Evolutionary conservation across 1,140 invertebrate species (phyloP), one percentile per base, ranked within the genome.

Genomic region (Metaphire vulgaris): DNA sequence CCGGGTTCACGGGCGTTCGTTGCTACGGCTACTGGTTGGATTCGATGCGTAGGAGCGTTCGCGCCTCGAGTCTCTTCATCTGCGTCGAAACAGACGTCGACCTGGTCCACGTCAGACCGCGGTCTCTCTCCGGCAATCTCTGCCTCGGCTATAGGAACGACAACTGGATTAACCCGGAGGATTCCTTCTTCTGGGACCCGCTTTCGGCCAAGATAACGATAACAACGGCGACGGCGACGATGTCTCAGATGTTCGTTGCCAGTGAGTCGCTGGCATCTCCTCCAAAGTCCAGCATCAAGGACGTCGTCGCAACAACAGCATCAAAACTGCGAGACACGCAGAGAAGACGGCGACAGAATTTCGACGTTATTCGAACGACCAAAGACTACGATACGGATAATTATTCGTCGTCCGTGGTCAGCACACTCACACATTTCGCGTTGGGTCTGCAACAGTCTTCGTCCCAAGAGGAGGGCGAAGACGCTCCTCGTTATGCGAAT

Each of bases 171-270:
- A 73, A 73, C 34, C 72, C 72, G 0, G 72, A 73, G 72, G 72
- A 73, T 41, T 73, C 72, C 1, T 73, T 73, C 26, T 73, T 41
- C 72, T 73, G 33, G 30, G 72, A 73, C 34, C 72, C 72, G 33
- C 28, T 73, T 16, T 41, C 33, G 12, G 32, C 34, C n/a, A 34
- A 73, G 14, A 34, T 73, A 26, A 34, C 32, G 33, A 64, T 41
- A 6, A 26, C 33, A 0, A 41, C n/a, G 0, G n/a, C n/a, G n/a
- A 41, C 26, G 32, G 1, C 33, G 2, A 32, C 28, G 1, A 71
- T 26, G 26, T 32, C 26, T 29, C 28, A 73, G 41, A 73, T 41
- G n/a, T 56, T 56, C 41, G 41, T 56, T 21, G 41, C 6, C 6
- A 21, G 41, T 12, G 41, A 21, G 41, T 12, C 41, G 21, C 41